Conservation (phyloP, 1,140 invertebrate genomes). For the Musca vetustissima region DNA sequence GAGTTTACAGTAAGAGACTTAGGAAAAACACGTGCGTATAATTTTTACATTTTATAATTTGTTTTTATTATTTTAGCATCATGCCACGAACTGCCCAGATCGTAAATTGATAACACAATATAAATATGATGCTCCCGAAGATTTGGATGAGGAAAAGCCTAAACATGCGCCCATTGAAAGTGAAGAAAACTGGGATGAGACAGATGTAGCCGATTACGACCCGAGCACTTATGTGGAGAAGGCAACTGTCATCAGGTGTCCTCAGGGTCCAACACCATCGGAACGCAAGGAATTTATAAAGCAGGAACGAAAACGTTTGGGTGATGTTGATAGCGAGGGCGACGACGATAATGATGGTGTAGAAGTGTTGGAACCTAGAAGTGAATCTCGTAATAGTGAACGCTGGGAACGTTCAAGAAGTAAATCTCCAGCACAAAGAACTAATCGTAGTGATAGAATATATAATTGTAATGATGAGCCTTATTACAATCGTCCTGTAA, state of each 20-base stretch:
- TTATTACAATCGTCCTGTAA: too few species aligned
- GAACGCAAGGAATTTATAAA: conserved; percentile 28
- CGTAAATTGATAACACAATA: conserved; percentile 28
- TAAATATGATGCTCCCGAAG: conserved; percentile 20
- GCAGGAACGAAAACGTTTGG: conserved; percentile 25
- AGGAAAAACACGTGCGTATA: neutral
- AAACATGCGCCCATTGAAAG: conserved; percentile 25
- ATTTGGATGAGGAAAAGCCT: conserved; percentile 12
- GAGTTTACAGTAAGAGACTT: conserved; percentile 26
- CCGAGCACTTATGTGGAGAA: conserved; percentile 23
- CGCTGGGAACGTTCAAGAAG: too few species aligned
- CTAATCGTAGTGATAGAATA: too few species aligned
- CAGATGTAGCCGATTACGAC: conserved; percentile 26
- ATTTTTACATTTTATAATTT: neutral
- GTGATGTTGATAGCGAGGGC: neutral
- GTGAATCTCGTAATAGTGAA: neutral
- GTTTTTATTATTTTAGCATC: conserved; percentile 15
- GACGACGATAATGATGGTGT: neutral
- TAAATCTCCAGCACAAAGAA: too few species aligned
- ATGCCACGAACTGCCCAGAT: conserved; percentile 27
- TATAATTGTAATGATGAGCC: too few species aligned
- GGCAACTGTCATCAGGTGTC: conserved; percentile 6
- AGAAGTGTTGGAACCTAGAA: too few species aligned
- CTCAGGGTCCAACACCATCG: conserved; percentile 13
- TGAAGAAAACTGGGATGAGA: conserved; percentile 30